Conservation (phyloP, 2,113 vertebrate species). For the Callocephalon fimbriatum region DNA sequence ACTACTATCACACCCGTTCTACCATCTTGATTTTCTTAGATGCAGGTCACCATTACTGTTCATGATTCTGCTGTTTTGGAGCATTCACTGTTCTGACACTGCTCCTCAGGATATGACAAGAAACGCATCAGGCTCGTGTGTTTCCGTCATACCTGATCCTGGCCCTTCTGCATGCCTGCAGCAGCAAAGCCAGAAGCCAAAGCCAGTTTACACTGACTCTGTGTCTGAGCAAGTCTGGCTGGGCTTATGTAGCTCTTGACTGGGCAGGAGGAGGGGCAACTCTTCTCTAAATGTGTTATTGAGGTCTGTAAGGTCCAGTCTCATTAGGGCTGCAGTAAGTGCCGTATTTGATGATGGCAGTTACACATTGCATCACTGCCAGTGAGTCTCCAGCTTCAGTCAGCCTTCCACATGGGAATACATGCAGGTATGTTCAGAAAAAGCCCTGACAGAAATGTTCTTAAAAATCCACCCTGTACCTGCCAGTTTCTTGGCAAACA, state of each 20-base stretch:
- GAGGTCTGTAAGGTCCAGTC: background rate
- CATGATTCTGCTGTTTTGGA: background rate
- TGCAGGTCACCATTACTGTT: background rate
- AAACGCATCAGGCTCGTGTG: background rate
- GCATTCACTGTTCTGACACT: background rate
- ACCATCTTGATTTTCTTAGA: background rate
- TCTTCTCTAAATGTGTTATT: background rate
- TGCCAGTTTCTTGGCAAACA: background rate
- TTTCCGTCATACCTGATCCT: background rate
- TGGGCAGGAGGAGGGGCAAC: background rate
- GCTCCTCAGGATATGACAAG: background rate
- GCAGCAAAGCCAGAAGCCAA: background rate
- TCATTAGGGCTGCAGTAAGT: background rate
- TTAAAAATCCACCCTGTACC: background rate
- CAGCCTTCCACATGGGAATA: background rate
- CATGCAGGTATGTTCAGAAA: background rate
- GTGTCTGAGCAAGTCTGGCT: accelerated
- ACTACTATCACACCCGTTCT: accelerated
- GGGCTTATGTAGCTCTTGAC: accelerated
- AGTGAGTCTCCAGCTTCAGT: background rate
- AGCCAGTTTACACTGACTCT: accelerated
- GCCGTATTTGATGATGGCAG: accelerated
- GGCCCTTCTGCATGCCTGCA: background rate
- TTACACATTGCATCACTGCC: accelerated
- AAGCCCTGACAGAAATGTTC: background rate